A percentile compares a stretch with the other conserved stretches of the same genome.
phyloP scores from a whole-genome alignment of 1,140 invertebrate species.

The Sycobia sp. region DNA sequence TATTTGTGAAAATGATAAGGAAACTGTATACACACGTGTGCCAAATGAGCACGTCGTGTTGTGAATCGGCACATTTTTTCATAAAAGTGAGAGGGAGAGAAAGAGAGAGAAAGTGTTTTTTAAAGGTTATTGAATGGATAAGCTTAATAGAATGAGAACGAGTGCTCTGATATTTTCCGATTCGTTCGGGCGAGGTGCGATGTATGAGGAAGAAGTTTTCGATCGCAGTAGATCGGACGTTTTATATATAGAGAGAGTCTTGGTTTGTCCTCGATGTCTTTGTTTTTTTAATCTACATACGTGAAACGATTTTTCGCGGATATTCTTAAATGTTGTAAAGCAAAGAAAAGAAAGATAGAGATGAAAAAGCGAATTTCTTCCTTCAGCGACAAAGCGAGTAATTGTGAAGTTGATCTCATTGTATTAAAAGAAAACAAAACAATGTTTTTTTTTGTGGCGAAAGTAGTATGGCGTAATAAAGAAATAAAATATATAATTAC shows the following conservation, averaged over 20 bases:
- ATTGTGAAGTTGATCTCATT: slow-evolving; percentile 31
- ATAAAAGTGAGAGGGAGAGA: not conserved
- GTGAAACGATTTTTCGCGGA: too few relatives aligned
- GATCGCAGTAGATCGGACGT: too few relatives aligned
- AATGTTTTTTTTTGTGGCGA: too few relatives aligned
- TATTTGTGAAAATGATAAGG: not conserved
- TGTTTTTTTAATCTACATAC: too few relatives aligned
- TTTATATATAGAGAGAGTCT: too few relatives aligned
- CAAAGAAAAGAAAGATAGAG: slow-evolving; percentile 2
- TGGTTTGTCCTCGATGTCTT: too few relatives aligned
- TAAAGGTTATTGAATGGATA: not conserved
- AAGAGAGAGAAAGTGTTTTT: too few relatives aligned
- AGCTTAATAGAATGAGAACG: too few relatives aligned
- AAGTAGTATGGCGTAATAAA: too few relatives aligned
- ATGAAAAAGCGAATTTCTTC: slow-evolving; percentile 9
- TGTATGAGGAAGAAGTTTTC: too few relatives aligned
- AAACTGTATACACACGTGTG: not conserved
- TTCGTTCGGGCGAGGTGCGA: too few relatives aligned
- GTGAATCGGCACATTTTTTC: not conserved
- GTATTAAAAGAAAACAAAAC: slow-evolving; percentile 1
- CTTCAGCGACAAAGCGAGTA: slow-evolving; percentile 13
- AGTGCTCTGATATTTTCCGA: not conserved
- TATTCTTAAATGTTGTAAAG: too few relatives aligned
- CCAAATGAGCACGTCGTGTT: not conserved
- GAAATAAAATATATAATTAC: not conserved